Conservation (phyloP, 2,888 invertebrate species). For the Machimus rusticus region DNA sequence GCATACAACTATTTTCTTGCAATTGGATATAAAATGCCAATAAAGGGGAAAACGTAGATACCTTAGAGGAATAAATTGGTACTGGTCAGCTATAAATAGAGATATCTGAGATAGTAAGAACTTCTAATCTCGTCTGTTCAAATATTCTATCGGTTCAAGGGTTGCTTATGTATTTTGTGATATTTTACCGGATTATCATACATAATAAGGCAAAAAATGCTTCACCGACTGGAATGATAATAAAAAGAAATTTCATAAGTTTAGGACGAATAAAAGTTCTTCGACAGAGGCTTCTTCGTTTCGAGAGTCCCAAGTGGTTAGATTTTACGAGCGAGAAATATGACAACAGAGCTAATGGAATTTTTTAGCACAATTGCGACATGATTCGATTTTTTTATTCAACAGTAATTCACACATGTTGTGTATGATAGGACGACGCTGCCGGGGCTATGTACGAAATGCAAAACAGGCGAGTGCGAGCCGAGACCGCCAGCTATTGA, state of each 20-base stretch:
- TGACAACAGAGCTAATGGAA: slow-evolving; percentile 22
- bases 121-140: not conserved
- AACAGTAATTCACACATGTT: not conserved
- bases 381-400: slow-evolving; percentile 11
- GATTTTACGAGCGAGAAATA: not conserved
- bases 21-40: not conserved
- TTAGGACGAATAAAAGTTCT: not conserved
- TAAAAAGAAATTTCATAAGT: not conserved
- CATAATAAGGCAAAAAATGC: not conserved
- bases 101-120: not conserved
- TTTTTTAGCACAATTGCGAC: slow-evolving; percentile 31
- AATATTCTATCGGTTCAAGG: too few species aligned
- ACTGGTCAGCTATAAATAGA: not conserved
- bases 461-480: slow-evolving; percentile 4
- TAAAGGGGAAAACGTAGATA: not conserved
- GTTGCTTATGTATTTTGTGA: not conserved
- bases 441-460: slow-evolving; percentile 6
- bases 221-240: not conserved
- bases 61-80: not conserved
- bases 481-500: not conserved
- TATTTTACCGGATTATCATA: not conserved
- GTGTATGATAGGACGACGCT: not conserved
- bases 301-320: not conserved
- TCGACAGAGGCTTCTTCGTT: too few species aligned
- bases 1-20: too few species aligned